Percentiles rank a stretch among this genome's conserved stretches.
Evolutionary conservation across 2,888 invertebrate genomes (phyloP).

Genomic region (Caenorhabditis doughertyi): DNA sequence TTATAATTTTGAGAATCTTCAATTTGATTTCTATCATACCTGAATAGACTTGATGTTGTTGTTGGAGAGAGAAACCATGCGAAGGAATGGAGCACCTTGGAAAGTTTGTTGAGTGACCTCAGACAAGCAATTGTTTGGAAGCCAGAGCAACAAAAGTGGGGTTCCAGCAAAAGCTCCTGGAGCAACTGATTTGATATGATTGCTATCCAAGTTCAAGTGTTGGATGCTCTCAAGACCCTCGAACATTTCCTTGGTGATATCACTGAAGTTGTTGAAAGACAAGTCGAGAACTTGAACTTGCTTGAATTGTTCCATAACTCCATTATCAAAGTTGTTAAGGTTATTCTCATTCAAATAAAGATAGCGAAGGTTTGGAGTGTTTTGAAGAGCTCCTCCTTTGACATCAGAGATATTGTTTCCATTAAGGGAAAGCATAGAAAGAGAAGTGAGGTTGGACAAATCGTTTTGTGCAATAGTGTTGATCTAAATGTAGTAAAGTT

Average conservation of each 20-base stretch:
- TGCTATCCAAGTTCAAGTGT: slow-evolving; percentile 82
- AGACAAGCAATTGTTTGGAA: slow-evolving; percentile 82
- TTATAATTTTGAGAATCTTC: neutral
- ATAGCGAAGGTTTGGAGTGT: slow-evolving; percentile 79
- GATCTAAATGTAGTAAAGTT: slow-evolving; percentile 69
- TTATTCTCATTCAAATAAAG: slow-evolving; percentile 82
- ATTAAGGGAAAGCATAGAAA: slow-evolving; percentile 80
- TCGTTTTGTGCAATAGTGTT: slow-evolving; percentile 70
- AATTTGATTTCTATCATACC: slow-evolving; percentile 61
- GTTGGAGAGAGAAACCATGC: slow-evolving; percentile 82
- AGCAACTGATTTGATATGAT: slow-evolving; percentile 78
- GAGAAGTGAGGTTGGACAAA: slow-evolving; percentile 76
- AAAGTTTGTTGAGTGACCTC: slow-evolving; percentile 78
- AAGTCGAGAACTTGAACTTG: slow-evolving; percentile 81
- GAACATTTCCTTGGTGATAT: slow-evolving; percentile 77
- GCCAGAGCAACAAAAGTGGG: slow-evolving; percentile 82
- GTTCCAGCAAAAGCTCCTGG: slow-evolving; percentile 82
- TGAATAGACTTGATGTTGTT: slow-evolving; percentile 82
- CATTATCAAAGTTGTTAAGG: slow-evolving; percentile 85
- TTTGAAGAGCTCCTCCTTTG: slow-evolving; percentile 79
- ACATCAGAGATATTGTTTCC: slow-evolving; percentile 81
- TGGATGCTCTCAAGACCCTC: slow-evolving; percentile 81
- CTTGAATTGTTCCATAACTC: slow-evolving; percentile 87
- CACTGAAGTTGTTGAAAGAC: slow-evolving; percentile 81
- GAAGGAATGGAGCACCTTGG: slow-evolving; percentile 82